Evolutionary conservation across 2,113 vertebrate genomes (phyloP).

Genomic region (Litocranius walleri): DNA sequence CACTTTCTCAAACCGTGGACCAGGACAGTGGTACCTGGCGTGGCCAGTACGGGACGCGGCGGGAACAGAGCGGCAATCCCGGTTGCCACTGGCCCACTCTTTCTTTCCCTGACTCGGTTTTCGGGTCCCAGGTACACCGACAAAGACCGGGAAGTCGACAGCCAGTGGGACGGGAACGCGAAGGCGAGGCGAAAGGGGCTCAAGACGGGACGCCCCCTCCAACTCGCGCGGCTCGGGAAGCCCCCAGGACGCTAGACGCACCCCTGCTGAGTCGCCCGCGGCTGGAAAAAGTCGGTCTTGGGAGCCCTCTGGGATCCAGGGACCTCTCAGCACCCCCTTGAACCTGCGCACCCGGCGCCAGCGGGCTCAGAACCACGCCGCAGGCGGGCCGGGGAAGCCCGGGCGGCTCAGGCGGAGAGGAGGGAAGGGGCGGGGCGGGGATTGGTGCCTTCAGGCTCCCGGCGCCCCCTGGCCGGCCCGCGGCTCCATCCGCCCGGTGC

Average conservation of each 20-base stretch:
- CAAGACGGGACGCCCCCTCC: not conserved
- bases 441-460: not conserved
- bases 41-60: not conserved
- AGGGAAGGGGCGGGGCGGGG: slow-evolving; percentile 39
- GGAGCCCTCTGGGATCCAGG: not conserved
- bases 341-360: not conserved
- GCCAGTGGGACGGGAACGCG: not conserved
- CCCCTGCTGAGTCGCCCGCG: not conserved
- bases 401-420: not conserved
- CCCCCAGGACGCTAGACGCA: not conserved
- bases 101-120: not conserved
- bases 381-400: slow-evolving; percentile 16
- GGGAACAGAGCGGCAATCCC: not conserved
- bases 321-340: not conserved
- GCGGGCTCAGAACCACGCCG: not conserved
- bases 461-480: slow-evolving; percentile 27
- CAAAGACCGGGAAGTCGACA: not conserved
- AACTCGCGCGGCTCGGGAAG: too few species aligned
- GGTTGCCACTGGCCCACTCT: not conserved
- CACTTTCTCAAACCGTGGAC: not conserved
- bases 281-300: not conserved
- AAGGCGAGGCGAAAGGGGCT: not conserved
- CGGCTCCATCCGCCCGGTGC: not conserved
- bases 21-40: not conserved
- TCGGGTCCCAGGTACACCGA: not conserved